A percentile compares a stretch with the other conserved stretches of the same genome.
Evolutionary conservation across 1,140 invertebrate species (phyloP).

Genomic region (Homarus americanus): DNA sequence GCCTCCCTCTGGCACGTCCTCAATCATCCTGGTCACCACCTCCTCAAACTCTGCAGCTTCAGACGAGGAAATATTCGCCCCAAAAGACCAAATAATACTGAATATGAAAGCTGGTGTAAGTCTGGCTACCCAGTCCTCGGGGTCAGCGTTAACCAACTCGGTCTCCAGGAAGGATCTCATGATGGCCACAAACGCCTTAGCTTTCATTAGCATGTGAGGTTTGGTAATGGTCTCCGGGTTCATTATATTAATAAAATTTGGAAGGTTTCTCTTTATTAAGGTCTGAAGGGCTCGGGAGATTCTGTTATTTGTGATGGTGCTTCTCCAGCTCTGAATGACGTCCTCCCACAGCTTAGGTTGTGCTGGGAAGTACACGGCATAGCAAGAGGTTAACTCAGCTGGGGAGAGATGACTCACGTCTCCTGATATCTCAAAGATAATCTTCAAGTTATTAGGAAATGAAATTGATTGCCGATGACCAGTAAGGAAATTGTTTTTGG

Average conservation of each 20-base stretch:
- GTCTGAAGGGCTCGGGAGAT: conserved; percentile 54
- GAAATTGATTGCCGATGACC: conserved; percentile 19
- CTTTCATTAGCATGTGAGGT: conserved; percentile 61
- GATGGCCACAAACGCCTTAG: conserved; percentile 61
- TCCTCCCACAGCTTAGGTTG: conserved; percentile 61
- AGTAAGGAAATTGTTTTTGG: conserved; percentile 34
- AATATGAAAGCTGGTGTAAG: conserved; percentile 61
- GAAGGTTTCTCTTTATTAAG: conserved; percentile 56
- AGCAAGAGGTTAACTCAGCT: conserved; percentile 42
- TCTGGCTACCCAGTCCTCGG: conserved; percentile 54
- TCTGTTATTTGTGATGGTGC: conserved; percentile 32
- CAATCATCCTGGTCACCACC: conserved; percentile 60
- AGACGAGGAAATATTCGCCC: conserved; percentile 25
- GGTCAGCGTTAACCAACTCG: conserved; percentile 3
- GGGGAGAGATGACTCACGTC: conserved; percentile 51
- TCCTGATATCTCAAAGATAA: conserved; percentile 50
- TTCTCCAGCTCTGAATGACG: conserved; percentile 58
- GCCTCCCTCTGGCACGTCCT: conserved; percentile 57
- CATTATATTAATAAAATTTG: conserved; percentile 58
- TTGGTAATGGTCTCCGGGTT: conserved; percentile 38
- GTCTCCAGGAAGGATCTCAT: conserved; percentile 39
- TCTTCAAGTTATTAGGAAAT: conserved; percentile 46
- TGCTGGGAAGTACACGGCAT: conserved; percentile 28
- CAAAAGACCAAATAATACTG: conserved; percentile 61
- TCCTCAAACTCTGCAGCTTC: conserved; percentile 55